phyloP scores from a whole-genome alignment of 2,888 invertebrate genomes.

The Leucophenga montana region DNA sequence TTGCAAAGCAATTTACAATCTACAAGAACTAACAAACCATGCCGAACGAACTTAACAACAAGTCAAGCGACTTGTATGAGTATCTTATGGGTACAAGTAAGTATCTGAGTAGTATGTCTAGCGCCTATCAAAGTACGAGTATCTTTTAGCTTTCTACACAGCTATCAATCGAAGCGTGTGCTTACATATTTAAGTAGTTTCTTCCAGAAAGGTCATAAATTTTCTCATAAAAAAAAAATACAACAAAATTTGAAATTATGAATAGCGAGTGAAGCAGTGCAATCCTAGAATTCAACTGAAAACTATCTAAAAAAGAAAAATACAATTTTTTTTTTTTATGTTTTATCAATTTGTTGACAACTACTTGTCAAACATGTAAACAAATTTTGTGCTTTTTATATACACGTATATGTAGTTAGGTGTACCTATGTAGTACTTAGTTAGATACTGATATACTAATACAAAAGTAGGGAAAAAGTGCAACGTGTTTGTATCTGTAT shows the following conservation, averaged over 20 bases:
- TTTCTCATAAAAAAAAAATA: slow-evolving; percentile 21
- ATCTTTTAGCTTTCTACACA: too few species aligned
- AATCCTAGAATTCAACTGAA: not conserved
- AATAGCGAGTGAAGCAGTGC: not conserved
- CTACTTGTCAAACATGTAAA: slow-evolving; percentile 62
- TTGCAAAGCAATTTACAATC: slow-evolving; percentile 1
- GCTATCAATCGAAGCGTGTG: too few species aligned
- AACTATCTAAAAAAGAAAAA: not conserved
- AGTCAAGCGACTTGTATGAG: too few species aligned
- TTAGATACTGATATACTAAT: not conserved
- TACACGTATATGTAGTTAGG: not conserved
- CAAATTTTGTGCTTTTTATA: slow-evolving; percentile 50
- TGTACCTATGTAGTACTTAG: not conserved
- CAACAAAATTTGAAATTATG: not conserved
- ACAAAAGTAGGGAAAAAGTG: slow-evolving; percentile 4
- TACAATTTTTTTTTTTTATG: slow-evolving; percentile 35
- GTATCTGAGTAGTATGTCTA: too few species aligned
- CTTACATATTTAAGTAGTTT: slow-evolving; percentile 15
- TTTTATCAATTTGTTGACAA: slow-evolving; percentile 59
- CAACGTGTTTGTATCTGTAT: slow-evolving; percentile 6
- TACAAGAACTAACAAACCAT: too few species aligned
- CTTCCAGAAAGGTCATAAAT: slow-evolving; percentile 16
- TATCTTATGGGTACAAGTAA: too few species aligned
- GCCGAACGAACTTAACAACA: too few species aligned
- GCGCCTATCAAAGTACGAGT: too few species aligned